phyloP scores from a whole-genome alignment of 2,113 vertebrate genomes.

The Syngnathus floridae region DNA sequence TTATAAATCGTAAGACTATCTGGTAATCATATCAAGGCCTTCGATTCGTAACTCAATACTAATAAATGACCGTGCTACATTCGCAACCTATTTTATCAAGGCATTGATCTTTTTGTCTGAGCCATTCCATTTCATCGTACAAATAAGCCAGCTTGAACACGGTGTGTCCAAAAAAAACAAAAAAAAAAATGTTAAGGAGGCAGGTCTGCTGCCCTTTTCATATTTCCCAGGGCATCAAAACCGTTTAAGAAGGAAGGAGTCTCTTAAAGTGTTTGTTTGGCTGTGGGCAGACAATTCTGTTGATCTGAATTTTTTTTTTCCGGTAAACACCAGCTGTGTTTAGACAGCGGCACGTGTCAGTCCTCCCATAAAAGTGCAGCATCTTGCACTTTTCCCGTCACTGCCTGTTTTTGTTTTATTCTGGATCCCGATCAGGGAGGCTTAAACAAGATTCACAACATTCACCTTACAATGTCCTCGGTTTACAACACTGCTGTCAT shows the following conservation, averaged over 20 bases:
- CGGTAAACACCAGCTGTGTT: neutral
- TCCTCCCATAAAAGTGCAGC: neutral
- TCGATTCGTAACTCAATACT: neutral
- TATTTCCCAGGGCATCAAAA: neutral
- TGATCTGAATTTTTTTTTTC: neutral
- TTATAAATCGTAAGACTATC: neutral
- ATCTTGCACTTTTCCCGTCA: neutral
- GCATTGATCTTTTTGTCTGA: constrained; percentile 19
- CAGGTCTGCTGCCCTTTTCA: neutral
- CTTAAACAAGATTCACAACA: constrained; percentile 2
- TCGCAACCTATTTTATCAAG: constrained; percentile 6
- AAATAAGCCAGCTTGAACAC: constrained; percentile 9
- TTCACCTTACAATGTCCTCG: neutral
- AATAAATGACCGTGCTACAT: constrained; percentile 7
- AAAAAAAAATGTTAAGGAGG: neutral
- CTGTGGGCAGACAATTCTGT: constrained; percentile 4
- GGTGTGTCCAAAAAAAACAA: neutral
- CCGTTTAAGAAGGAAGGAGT: neutral
- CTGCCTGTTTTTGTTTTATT: neutral
- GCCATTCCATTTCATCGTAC: neutral
- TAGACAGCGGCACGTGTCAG: constrained; percentile 1
- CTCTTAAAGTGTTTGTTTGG: neutral
- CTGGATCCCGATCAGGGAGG: neutral
- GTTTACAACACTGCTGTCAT: too few relatives aligned
- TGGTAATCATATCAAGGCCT: constrained; percentile 27